Base-by-base conservation (phyloP, 2,113 vertebrate genomes). In the Cyprinodon brontotheroides region DNA sequence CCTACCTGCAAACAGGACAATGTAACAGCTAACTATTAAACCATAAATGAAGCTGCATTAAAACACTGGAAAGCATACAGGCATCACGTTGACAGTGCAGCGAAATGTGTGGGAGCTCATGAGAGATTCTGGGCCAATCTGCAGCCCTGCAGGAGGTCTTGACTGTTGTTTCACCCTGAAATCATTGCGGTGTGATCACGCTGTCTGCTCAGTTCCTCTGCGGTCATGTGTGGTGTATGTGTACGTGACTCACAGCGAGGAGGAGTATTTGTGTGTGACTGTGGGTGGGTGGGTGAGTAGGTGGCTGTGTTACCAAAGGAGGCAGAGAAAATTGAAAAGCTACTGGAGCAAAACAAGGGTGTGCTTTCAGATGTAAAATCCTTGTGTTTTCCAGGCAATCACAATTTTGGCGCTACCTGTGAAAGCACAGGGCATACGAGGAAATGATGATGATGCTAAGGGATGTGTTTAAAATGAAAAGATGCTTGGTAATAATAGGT, bases 51-150 rank as follows among this genome's bases (percentile, higher is more conserved):
- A 62, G 4, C 37, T 47, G 11, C 70, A 45, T 36, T 0, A 3
- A 10, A n/a, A 41, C 53, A 59, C 11, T 68, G 7, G 1, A 2
- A 64, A 6, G 66, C 8, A 13, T 11, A 22, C 29, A 15, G 2
- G 6, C 17, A 53, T 0, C 1, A 79, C 68, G 74, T 5, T 0
- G 20, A 71, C 72, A 68, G 61, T 20, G 8, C 22, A 59, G 0
- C 20, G n/a, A 70, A 48, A 76, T 45, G 1, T 65, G 76, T 36
- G n/a, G 22, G 45, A 72, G 17, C 77, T 43, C 4, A 45, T 77
- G 61, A 78, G 50, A 20, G 50, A 11, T 8, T 61, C 38, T 40
- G 17, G 40, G 15, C 39, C 37, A 12, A 68, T 37, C 43, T 5
- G 68, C 6, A 14, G 29, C 41, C 17, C 62, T 48, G 36, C 57